These are phyloP conservation scores for Sinocyclocheilus rhinocerous DNA, from an alignment of 2,113 vertebrate species.

Conservation along the genomic window DNA sequence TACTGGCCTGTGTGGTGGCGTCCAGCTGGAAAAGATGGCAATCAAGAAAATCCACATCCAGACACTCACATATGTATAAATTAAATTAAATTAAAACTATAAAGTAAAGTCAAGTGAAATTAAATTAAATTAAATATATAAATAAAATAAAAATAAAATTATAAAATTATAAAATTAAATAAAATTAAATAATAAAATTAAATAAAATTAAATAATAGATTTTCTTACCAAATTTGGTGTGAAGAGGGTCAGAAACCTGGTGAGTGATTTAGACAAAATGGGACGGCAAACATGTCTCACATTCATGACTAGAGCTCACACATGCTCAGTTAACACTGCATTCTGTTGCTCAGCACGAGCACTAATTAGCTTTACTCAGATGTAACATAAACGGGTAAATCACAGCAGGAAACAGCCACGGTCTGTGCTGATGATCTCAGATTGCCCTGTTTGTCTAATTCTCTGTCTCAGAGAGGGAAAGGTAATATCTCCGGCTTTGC, in stretches of 20 bases:
- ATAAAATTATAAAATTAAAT: too few species aligned
- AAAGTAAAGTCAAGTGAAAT: neutral
- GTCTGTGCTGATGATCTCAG: constrained; percentile 8
- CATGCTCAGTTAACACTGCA: neutral
- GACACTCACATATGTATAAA: too few species aligned
- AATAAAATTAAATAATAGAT: neutral
- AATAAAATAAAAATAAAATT: neutral
- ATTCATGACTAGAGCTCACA: neutral
- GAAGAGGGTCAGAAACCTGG: neutral
- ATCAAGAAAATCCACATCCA: neutral
- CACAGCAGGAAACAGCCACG: constrained; percentile 25
- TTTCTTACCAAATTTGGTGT: neutral
- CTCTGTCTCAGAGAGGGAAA: constrained; percentile 29
- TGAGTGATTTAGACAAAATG: neutral
- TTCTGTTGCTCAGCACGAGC: constrained; percentile 10
- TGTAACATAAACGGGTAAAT: constrained; percentile 45
- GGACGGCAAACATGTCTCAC: too few species aligned
- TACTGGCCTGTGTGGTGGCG: constrained; percentile 50
- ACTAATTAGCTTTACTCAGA: constrained; percentile 1
- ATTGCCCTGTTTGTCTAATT: constrained; percentile 5
- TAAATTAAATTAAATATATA: too few species aligned
- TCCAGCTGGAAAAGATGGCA: constrained; percentile 71
- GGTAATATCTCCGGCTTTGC: constrained; percentile 38
- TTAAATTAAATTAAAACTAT: too few species aligned
- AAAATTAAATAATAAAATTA: too few species aligned